Conservation (phyloP, 2,888 invertebrate species). For the Synergus laeviventris region DNA sequence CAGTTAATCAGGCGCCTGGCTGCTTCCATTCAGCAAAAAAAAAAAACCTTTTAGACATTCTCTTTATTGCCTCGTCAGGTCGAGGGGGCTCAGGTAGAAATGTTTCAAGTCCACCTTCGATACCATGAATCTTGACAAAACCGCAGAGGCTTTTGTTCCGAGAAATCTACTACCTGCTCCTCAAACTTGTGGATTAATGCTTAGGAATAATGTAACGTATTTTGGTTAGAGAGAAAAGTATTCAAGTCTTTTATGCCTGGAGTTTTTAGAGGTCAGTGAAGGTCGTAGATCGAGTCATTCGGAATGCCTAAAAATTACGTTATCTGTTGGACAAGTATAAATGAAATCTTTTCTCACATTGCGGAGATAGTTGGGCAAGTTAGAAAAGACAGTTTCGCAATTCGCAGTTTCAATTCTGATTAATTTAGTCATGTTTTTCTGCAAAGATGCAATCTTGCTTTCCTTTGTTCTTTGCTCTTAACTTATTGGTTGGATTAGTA, state of each 20-base stretch:
- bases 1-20: slow-evolving; percentile 66
- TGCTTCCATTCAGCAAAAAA: slow-evolving; percentile 45
- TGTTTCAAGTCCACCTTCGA: slow-evolving; percentile 58
- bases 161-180: slow-evolving; percentile 33
- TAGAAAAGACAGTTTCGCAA: neutral
- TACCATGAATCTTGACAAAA: slow-evolving; percentile 55
- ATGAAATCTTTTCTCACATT: neutral
- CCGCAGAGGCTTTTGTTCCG: slow-evolving; percentile 56
- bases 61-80: slow-evolving; percentile 50
- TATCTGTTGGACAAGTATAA: no score
- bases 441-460: neutral
- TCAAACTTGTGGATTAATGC: slow-evolving; percentile 31
- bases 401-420: neutral
- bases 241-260: neutral
- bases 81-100: slow-evolving; percentile 56
- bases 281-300: slow-evolving; percentile 39
- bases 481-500: no score
- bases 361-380: neutral
- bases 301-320: neutral
- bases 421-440: neutral
- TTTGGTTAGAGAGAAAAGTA: slow-evolving; percentile 13
- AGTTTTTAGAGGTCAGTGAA: slow-evolving; percentile 46
- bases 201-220: slow-evolving; percentile 35
- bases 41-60: slow-evolving; percentile 49
- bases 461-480: neutral